Evolutionary conservation across 1,140 invertebrate species (phyloP), one percentile per base, ranked within the genome.

Genomic region (Druon quercuslanigerum): DNA sequence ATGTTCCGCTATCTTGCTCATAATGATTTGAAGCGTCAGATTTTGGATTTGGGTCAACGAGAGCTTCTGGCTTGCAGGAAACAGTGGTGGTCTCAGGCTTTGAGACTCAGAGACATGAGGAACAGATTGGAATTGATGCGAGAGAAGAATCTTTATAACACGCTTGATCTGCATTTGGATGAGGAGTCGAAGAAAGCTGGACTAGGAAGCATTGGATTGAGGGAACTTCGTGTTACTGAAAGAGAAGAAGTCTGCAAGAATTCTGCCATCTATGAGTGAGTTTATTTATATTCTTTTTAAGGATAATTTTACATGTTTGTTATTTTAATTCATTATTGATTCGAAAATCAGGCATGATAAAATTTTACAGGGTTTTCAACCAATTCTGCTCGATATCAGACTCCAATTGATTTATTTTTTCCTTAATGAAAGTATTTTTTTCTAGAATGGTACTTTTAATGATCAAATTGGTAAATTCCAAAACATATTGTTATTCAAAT

Each of bases 101-200:
- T 91, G 9, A 83, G 90, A 33, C 56, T 91, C 0, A 80, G 88
- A n/a, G 88, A 89, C 51, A 91, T 91, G 90, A 85, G 79, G 54
- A 90, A 90, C 75, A 80, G 79, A 17, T 46, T 91, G 33, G 87
- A 84, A 71, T 74, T 91, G 8, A 75, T 82, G 2, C 81, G 84
- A 13, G 89, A 90, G 56, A 87, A 82, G n/a, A 79, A 87, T 74
- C 56, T 91, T 5, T 85, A 86, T 72, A 80, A 86, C 14, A 86
- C 85, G 14, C 74, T 82, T 13, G 84, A 85, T 73, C 73, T 87
- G n/a, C 20, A 82, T 0, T 70, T 91, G 13, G 84, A 88, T 73
- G 83, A 88, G 6, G 74, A 84, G 2, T 77, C 72, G 7, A 87
- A 84, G 54, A 73, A 79, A 50, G 19, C 51, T 13, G 89, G 78